Conservation (phyloP, 2,888 invertebrate genomes). For the Hypercompe scribonia region DNA sequence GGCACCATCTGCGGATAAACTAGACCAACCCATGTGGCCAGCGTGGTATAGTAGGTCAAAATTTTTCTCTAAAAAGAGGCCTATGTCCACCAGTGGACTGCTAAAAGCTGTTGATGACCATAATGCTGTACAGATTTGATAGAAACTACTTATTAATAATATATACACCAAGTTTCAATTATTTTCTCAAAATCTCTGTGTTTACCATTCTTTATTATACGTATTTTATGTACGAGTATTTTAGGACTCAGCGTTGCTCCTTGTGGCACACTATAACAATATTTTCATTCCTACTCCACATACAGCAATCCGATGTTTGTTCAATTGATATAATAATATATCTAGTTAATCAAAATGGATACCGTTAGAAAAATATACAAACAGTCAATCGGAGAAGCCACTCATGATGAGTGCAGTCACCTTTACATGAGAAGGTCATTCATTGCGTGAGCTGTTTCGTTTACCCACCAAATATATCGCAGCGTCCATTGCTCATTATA, state of each 20-base stretch:
- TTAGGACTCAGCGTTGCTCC: neutral
- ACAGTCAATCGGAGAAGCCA: conserved; percentile 14
- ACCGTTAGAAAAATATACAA: conserved; percentile 22
- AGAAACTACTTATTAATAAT: neutral
- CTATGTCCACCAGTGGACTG: no score
- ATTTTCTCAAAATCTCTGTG: neutral
- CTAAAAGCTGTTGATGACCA: no score
- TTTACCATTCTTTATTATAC: neutral
- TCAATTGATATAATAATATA: conserved; percentile 13
- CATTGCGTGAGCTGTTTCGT: conserved; percentile 14
- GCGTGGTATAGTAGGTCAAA: no score
- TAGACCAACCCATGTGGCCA: no score
- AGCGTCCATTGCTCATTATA: conserved; percentile 7
- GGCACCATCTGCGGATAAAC: no score
- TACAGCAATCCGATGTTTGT: neutral
- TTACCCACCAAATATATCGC: conserved; percentile 3
- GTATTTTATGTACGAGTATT: neutral
- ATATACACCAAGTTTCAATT: no score
- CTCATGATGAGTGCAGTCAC: conserved; percentile 27
- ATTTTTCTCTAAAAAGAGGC: no score
- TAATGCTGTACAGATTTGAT: neutral
- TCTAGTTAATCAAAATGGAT: conserved; percentile 12
- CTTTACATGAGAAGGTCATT: conserved; percentile 22
- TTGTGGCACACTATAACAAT: neutral
- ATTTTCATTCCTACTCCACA: neutral